Evolutionary conservation across 2,797 vertebrate genomes (phyloP).

Genomic region (Enoplosus armatus): DNA sequence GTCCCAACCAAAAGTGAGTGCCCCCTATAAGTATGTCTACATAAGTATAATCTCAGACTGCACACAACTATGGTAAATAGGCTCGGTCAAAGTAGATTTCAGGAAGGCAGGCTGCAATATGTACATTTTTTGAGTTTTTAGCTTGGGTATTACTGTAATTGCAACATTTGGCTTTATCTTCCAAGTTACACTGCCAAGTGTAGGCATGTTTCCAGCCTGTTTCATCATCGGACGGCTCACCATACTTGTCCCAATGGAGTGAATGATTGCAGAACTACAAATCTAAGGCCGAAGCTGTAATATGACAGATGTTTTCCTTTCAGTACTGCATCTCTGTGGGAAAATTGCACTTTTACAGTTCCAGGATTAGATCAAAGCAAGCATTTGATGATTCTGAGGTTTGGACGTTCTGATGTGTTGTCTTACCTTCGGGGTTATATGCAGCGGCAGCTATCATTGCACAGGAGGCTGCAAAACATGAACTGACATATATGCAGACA

Average conservation of each 20-base stretch:
- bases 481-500: conserved; percentile 75
- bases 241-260: background rate
- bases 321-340: background rate
- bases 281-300: background rate
- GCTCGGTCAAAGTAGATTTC: background rate
- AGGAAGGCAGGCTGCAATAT: background rate
- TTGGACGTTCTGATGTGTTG: background rate
- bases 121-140: no score
- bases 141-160: background rate
- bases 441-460: conserved; percentile 87
- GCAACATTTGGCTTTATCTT: background rate
- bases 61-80: background rate
- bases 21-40: background rate
- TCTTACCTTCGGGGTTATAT: conserved; percentile 85
- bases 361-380: background rate
- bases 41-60: background rate
- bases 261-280: background rate
- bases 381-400: background rate
- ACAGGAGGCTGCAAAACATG: conserved; percentile 89
- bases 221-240: background rate
- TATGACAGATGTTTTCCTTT: background rate
- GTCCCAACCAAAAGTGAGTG: background rate
- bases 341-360: background rate
- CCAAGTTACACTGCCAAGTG: background rate
- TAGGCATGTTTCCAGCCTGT: background rate